Base-by-base conservation (phyloP, 2,113 vertebrate species). In the Suncus etruscus region DNA sequence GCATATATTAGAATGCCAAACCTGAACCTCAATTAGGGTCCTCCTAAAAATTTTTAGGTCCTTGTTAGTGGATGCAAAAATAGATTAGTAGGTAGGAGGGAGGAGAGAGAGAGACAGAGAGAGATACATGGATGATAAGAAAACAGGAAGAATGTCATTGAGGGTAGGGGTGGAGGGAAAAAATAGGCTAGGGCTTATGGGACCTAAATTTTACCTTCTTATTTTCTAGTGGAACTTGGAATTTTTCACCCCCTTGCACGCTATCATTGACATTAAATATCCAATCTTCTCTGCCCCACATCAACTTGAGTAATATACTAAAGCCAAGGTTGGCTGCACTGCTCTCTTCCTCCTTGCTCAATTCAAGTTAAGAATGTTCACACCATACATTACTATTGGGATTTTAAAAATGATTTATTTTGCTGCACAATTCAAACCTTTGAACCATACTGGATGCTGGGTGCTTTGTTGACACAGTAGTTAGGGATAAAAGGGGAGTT, bases 371-470 rank as follows among this genome's bases (percentile, higher is more conserved):
- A 81, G 91, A 96, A 66, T 69, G 93, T 86, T 90, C 77, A 39
- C 18, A 63, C 90, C 83, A 32, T 73, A 91, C 89, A 82, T 20
- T 61, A 90, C 93, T 91, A 45, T 1, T 72, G 95, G 83, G 94
- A 89, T 93, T 95, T 95, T 4, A 25, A 75, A 93, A 93, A 90
- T 93, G 95, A 96, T 96, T 96, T 92, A 95, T 93, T 96, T 91
- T 93, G 91, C 92, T 89, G 75, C 75, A 89, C 86, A 83, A 84
- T 94, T 88, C 86, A 95, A 93, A 94, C 89, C 81, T 95, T 93
- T 96, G 95, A 87, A 91, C 81, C 78, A 11, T 11, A 8, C 81
- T 85, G 73, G 88, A 85, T 89, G 93, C 92, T 69, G 90, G 81
- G 84, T 69, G 84, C 68, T 91, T 75, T 85, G 94, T 86, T 92